Evolutionary conservation across 2,113 vertebrate genomes (phyloP), one percentile per base, ranked within the genome.

Genomic region (Poecile atricapillus): DNA sequence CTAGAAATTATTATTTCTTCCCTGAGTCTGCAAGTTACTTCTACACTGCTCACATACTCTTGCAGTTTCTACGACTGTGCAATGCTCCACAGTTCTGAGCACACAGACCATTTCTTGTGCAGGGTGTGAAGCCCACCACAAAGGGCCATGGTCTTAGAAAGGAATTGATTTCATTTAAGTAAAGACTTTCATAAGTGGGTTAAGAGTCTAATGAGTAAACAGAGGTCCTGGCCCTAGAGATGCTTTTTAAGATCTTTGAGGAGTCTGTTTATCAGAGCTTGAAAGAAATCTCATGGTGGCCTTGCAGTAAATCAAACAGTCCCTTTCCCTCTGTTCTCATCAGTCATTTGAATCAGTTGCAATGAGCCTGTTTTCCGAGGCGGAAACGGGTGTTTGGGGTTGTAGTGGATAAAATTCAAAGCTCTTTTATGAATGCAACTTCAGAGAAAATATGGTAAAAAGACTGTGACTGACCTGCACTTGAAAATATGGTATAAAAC

Each of bases 131-230:
- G 59, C 73, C 75, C 39, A 75, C 73, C 67, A 60, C 1, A 1
- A 68, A 92, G 70, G 81, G 53, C 41, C 33, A 1, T 0, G 14
- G 83, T 79, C 41, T 28, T 60, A 83, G 74, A 49, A 75, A 77
- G 59, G 70, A 88, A 95, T 96, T 65, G 70, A 94, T 97, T 95
- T 95, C 43, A 39, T 96, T 97, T 84, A 96, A 97, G 62, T 93
- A 59, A 64, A 94, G 81, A 78, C 83, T 93, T 96, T 93, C 94
- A 86, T 86, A 91, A 97, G 82, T 91, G 43, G 47, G 63, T 91
- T 94, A 90, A 87, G 87, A 87, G 85, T 93, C 83, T 85, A 86
- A 94, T 20, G 77, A 89, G 85, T 94, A 97, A 97, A 97, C 70
- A 77, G 94, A 95, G 41, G 80, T 96, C 76, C 59, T 91, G 87